Evolutionary conservation across 2,113 vertebrate species (phyloP).

Genomic region (Centrocercus urophasianus): DNA sequence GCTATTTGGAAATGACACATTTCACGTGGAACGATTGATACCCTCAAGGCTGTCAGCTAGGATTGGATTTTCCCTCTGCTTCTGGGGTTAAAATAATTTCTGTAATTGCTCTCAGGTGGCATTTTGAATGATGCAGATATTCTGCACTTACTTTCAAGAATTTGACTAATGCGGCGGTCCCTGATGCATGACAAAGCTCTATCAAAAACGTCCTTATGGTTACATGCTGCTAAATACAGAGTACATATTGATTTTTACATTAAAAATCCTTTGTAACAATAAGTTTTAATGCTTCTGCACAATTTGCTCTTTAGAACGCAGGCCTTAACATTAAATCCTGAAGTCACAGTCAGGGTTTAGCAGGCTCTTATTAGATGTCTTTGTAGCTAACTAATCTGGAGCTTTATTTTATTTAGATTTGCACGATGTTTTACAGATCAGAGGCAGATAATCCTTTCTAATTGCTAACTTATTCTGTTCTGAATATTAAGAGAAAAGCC

Average conservation of each 20-base stretch:
- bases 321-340: constrained; percentile 31
- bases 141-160: constrained; percentile 43
- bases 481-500: constrained; percentile 29
- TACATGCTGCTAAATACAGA: constrained; percentile 55
- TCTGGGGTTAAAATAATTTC: constrained; percentile 56
- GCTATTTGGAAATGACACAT: background rate
- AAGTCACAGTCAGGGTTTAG: constrained; percentile 40
- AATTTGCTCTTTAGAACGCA: constrained; percentile 21
- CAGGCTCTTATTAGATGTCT: constrained; percentile 36
- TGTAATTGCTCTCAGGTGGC: constrained; percentile 56
- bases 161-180: constrained; percentile 48
- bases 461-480: constrained; percentile 29
- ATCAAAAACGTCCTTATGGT: background rate
- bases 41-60: background rate
- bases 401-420: constrained; percentile 60
- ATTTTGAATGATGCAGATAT: constrained; percentile 28
- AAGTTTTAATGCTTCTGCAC: constrained; percentile 34
- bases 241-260: constrained; percentile 57
- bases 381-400: constrained; percentile 50
- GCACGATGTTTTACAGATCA: constrained; percentile 22
- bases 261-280: constrained; percentile 50
- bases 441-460: constrained; percentile 52
- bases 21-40: background rate
- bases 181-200: constrained; percentile 52
- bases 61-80: constrained; percentile 28